Evolutionary conservation across 23 tunicate species (phyloP), one percentile per base, ranked within the genome.

Genomic region (Oikopleura dioica): DNA sequence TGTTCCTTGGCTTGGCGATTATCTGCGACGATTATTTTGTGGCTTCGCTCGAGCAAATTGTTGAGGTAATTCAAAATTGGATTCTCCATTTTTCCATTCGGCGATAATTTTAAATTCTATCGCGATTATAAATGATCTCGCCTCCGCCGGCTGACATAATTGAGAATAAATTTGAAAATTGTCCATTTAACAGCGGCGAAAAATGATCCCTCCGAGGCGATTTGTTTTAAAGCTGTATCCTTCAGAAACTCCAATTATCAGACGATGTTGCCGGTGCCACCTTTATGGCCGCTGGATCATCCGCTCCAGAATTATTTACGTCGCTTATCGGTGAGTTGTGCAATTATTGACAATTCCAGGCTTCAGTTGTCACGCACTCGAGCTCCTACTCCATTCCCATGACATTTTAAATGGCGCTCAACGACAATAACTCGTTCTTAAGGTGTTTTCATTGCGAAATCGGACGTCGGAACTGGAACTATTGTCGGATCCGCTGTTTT

Each of bases 21-120:
- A 63, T 63, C n/a, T 63, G 72, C n/a, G 72, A 63, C 72, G 72
- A 63, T 63, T 63, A 63, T 28, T 63, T 63, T 26, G 72, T 63
- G 31, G 72, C 72, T 21, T 63, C 72, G n/a, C 72, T 63, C 4
- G 72, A 63, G 31, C 72, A 63, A 28, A 63, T 63, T 2, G 72
- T 63, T 21, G 72, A 63, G 72, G 72, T 63, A 63, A 44, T 9
- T 5, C 55, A 44, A 44, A 44, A 44, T 44, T 44, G 16, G 16
- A 9, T 9, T 44, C 16, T 44, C 16, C 16, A 9, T 44, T 16
- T 16, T 44, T 44, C 16, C n/a, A n/a, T n/a, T n/a, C n/a, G n/a
- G n/a, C n/a, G n/a, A n/a, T n/a, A n/a, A n/a, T n/a, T n/a, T n/a
- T n/a, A n/a, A n/a, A n/a, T n/a, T n/a, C n/a, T n/a, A n/a, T n/a